These are phyloP conservation scores for Clupea harengus DNA, from an alignment of 2,113 vertebrate species.

Conservation along the genomic window DNA sequence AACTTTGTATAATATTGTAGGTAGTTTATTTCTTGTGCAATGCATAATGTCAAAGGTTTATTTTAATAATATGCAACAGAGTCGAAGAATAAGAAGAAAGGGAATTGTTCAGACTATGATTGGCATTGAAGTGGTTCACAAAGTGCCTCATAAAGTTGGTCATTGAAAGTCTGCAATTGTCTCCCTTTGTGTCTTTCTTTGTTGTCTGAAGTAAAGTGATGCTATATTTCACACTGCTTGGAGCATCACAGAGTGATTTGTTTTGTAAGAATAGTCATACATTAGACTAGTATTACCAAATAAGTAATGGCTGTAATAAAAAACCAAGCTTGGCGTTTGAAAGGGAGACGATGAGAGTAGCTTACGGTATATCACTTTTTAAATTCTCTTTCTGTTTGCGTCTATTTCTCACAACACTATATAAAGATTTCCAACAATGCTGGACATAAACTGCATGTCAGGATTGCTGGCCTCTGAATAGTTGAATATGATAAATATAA, in stretches of 20 bases:
- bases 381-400: not conserved
- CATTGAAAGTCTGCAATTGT: constrained; percentile 76
- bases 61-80: constrained; percentile 89
- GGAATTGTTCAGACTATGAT: constrained; percentile 71
- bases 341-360: not conserved
- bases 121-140: constrained; percentile 79
- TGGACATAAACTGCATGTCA: not conserved
- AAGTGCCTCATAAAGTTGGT: constrained; percentile 81
- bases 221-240: not conserved
- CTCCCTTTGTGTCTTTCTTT: constrained; percentile 58
- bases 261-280: not conserved
- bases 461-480: not conserved
- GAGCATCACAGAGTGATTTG: not conserved
- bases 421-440: not conserved
- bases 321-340: not conserved
- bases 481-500: not conserved
- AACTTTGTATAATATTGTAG: constrained; percentile 88
- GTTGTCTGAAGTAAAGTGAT: constrained; percentile 45
- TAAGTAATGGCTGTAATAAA: not conserved
- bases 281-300: not conserved
- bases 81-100: constrained; percentile 77
- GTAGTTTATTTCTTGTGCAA: constrained; percentile 86
- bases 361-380: not conserved
- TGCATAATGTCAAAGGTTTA: constrained; percentile 90
- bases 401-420: not conserved